Evolutionary conservation across 2,888 invertebrate species (phyloP).

Genomic region (Galerucella nymphaeae): DNA sequence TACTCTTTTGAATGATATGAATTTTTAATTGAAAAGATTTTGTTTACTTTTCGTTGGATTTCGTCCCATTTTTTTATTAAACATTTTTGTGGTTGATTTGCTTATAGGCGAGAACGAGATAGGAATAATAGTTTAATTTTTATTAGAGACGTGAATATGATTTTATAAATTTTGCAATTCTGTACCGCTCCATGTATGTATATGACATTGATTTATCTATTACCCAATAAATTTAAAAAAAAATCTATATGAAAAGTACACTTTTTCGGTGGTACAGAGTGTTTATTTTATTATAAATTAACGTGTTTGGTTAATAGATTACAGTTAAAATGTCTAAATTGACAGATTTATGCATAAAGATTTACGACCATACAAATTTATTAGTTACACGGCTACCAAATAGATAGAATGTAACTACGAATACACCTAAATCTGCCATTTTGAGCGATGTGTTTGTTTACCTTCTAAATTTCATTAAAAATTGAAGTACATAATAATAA

Average conservation of each 20-base stretch:
- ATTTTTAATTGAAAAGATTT: constrained; percentile 20
- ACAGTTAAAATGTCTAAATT: not conserved
- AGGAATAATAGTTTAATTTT: no score
- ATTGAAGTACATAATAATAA: no score
- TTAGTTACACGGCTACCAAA: not conserved
- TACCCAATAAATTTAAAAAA: not conserved
- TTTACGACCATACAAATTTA: not conserved
- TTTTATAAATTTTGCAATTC: no score
- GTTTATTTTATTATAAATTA: constrained; percentile 2
- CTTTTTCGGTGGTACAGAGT: not conserved
- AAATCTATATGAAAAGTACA: not conserved
- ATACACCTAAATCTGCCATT: not conserved
- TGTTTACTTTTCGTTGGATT: not conserved
- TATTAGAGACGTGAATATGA: no score
- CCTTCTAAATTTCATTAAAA: no score
- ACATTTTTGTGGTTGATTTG: not conserved
- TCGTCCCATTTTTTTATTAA: not conserved
- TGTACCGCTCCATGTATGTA: no score
- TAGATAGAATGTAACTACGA: not conserved
- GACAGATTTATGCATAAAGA: not conserved
- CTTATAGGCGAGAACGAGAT: no score
- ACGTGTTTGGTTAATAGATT: not conserved
- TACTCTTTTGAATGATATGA: constrained; percentile 25
- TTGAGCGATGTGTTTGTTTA: no score
- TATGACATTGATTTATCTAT: not conserved